A percentile compares a stretch with the other conserved stretches of the same genome.
phyloP scores from a whole-genome alignment of 1,140 invertebrate species.

The Ephestia elutella region DNA sequence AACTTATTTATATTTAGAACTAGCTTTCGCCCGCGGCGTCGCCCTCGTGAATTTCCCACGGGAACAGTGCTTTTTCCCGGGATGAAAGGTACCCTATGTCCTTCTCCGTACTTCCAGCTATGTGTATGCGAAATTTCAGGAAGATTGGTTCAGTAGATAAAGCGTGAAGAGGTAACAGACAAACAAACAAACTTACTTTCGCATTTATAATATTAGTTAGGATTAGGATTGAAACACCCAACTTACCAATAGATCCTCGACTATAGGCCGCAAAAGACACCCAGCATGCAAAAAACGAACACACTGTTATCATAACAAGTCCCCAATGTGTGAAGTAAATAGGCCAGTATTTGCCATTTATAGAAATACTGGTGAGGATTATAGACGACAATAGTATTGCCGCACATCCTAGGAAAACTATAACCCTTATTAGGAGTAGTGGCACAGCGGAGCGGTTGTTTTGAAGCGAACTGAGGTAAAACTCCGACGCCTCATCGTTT shows the following conservation, averaged over 20 bases:
- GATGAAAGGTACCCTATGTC: too few relatives aligned
- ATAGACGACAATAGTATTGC: conserved; percentile 40
- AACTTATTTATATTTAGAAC: too few relatives aligned
- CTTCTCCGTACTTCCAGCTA: too few relatives aligned
- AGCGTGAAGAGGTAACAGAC: too few relatives aligned
- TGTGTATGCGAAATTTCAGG: too few relatives aligned
- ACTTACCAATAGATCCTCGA: conserved; percentile 46
- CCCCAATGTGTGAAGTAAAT: conserved; percentile 63
- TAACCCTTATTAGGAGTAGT: conserved; percentile 34
- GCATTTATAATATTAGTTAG: too few relatives aligned
- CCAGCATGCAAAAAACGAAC: conserved; percentile 34
- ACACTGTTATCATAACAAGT: conserved; percentile 36
- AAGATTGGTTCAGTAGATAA: too few relatives aligned
- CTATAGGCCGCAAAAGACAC: conserved; percentile 35
- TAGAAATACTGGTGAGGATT: conserved; percentile 19
- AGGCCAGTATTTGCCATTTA: conserved; percentile 29
- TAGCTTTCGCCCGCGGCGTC: too few relatives aligned
- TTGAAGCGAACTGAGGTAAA: conserved; percentile 50
- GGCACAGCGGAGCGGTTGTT: conserved; percentile 37
- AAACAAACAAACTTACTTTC: too few relatives aligned
- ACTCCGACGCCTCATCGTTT: conserved; percentile 39
- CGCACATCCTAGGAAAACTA: conserved; percentile 41
- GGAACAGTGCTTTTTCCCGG: too few relatives aligned
- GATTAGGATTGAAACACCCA: too few relatives aligned
- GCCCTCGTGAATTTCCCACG: too few relatives aligned